Evolutionary conservation across 53 echinoderm and acorn worm species (phyloP).

Genomic region (Crossaster papposus): DNA sequence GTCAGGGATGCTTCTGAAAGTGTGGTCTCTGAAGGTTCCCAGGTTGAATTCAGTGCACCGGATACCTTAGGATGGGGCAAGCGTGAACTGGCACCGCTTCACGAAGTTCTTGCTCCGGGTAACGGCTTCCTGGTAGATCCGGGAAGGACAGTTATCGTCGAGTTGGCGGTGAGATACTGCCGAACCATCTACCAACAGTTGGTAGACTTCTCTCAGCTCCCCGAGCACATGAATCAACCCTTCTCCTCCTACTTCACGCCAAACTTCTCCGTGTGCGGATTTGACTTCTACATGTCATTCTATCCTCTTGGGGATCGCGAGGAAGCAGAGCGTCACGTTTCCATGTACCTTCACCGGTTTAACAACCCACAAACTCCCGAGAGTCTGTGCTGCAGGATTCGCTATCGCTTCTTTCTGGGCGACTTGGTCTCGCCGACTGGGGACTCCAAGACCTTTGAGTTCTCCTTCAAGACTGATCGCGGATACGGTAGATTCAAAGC

Average conservation of each 20-base stretch:
- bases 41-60: slow-evolving; percentile 92
- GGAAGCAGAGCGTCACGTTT: slow-evolving; percentile 86
- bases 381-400: slow-evolving; percentile 84
- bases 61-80: slow-evolving; percentile 94
- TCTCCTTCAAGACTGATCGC: slow-evolving; percentile 91
- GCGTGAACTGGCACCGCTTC: slow-evolving; percentile 85
- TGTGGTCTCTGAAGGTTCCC: slow-evolving; percentile 87
- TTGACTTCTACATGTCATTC: slow-evolving; percentile 92
- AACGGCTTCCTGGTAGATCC: slow-evolving; percentile 91
- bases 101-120: slow-evolving; percentile 78
- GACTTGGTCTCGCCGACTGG: slow-evolving; percentile 70
- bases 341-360: slow-evolving; percentile 97
- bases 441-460: slow-evolving; percentile 94
- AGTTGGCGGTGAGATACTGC: slow-evolving; percentile 90
- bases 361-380: slow-evolving; percentile 71
- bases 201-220: slow-evolving; percentile 84
- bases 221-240: slow-evolving; percentile 73
- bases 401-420: slow-evolving; percentile 92
- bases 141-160: slow-evolving; percentile 84
- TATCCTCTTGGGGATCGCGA: slow-evolving; percentile 94
- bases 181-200: slow-evolving; percentile 84
- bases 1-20: slow-evolving; percentile 89
- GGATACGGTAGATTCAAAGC: slow-evolving; percentile 93
- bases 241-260: slow-evolving; percentile 91
- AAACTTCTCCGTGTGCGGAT: slow-evolving; percentile 83